Evolutionary conservation across 1,140 invertebrate genomes (phyloP).

Genomic region (Heterodera schachtii): DNA sequence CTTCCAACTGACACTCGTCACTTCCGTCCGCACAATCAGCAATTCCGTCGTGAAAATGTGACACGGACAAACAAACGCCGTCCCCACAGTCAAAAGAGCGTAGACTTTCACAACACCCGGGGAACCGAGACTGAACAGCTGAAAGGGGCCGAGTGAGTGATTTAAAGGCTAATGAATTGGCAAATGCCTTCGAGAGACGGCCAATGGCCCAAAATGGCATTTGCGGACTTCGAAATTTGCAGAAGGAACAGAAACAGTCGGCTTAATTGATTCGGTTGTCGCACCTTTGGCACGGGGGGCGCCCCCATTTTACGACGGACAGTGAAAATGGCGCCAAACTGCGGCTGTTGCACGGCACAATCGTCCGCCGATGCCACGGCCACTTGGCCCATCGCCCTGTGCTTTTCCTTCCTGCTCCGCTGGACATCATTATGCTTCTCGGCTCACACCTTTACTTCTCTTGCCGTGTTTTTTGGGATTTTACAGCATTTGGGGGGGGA

Average conservation of each 20-base stretch:
- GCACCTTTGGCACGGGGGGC: neutral
- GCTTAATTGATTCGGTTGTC: neutral
- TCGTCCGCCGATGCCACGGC: neutral
- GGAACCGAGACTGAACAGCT: constrained; percentile 37
- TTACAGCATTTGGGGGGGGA: neutral
- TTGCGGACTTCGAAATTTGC: neutral
- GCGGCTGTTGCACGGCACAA: neutral
- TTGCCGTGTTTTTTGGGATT: neutral
- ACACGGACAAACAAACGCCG: constrained; percentile 52
- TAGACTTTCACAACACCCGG: constrained; percentile 30
- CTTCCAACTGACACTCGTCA: constrained; percentile 56
- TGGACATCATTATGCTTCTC: constrained; percentile 5
- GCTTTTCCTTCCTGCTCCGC: constrained; percentile 1
- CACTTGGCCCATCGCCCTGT: neutral
- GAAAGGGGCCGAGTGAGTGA: neutral
- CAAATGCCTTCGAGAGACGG: constrained; percentile 29
- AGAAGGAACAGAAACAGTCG: constrained; percentile 5
- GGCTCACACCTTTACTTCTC: neutral
- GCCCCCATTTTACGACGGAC: constrained; percentile 5
- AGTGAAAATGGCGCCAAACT: neutral
- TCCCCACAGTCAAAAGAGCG: constrained; percentile 45
- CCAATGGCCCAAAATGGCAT: constrained; percentile 22
- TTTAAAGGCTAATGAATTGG: neutral
- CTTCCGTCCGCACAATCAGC: constrained; percentile 60
- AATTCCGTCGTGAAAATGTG: constrained; percentile 51